Evolutionary conservation across 2,113 vertebrate species (phyloP), one percentile per base, ranked within the genome.

Genomic region (Dicrurus megarhynchus): DNA sequence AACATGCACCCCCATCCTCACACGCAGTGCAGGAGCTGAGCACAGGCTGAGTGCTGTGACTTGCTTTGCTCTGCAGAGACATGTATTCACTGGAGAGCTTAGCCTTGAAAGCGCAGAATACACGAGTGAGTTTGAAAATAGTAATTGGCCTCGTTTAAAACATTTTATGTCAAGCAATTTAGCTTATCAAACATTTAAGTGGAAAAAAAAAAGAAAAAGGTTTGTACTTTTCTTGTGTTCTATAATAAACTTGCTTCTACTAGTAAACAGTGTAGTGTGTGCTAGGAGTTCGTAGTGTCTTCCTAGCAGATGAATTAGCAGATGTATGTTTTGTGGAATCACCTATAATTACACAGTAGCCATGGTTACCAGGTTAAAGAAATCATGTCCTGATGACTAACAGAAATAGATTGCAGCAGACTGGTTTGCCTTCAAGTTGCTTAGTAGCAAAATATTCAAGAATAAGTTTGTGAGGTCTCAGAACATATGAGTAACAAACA

Each of bases 331-430:
- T 79, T 70, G 44, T 69, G 67, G 47, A 76, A 41, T 28, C 94
- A 56, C 65, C 44, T 87, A 12, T 77, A 89, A 94, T 95, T 84
- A 60, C 55, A 33, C 22, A 22, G 95, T 94, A 91, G 74, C 84
- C 88, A 68, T 95, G 85, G 81, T 89, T 96, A 96, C 89, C 84
- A 92, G 88, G 93, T 96, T 90, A 67, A 81, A 78, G 89, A 71
- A 92, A 67, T 65, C 47, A 11, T 16, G 15, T 49, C 44, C 46
- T 56, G 53, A 76, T 93, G 85, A 79, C 59, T 71, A 76, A 73
- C 74, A 92, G 86, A 84, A 92, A 84, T 76, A 84, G 68, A 70
- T 32, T 41, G n/a, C 55, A 63, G 57, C 59, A 84, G 69, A 28
- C 26, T 61, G n/a, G 55, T 55, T 91, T 93, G 37, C 3, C 37